Evolutionary conservation across 2,797 vertebrate genomes (phyloP), one percentile per base, ranked within the genome.

Genomic region (Tauraco hartlaubi): DNA sequence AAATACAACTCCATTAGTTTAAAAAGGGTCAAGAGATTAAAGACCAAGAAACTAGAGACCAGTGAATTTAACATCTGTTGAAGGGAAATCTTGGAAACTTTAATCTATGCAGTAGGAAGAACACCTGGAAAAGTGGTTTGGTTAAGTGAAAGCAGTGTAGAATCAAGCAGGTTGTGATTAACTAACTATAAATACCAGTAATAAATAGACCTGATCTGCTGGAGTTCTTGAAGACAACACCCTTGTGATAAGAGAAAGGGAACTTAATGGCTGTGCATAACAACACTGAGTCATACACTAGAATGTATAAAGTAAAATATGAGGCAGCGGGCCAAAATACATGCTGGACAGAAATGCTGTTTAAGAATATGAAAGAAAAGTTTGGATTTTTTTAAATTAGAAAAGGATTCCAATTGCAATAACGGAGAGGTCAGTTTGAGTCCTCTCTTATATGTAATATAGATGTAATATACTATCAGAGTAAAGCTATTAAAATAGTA

Each of bases 1-100:
- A 98, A 97, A 97, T 96, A 95, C 84, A 97, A 85, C 97, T 98
- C 96, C 96, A 97, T 96, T 96, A 97, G 84, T 94, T 96, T 96
- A 88, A 94, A 96, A 96, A 91, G 74, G 93, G 94, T 96, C 91
- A 93, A 95, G 86, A 97, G 86, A 97, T 96, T 96, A 97, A 96
- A 97, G 92, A 93, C 71, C 86, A 94, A 96, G 97, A 96, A 96
- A 96, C 85, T 79, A 81, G 88, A 97, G 92, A 96, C 51, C 79
- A 64, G 86, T 78, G 91, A 87, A 37, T 96, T 94, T 94, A 94
- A 96, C 91, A 96, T 97, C 92, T 96, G 96, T 75, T 90, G 61
- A 90, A 96, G 85, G 79, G 89, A 97, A 92, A 73, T 86, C 86
- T 96, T 96, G 85, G 97, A 97, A 96, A 91, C 85, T 88, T 93